Percentiles rank a stretch among this genome's conserved stretches.
Conservation (phyloP, 2,113 vertebrate species). For the Cephalopterus ornatus region DNA sequence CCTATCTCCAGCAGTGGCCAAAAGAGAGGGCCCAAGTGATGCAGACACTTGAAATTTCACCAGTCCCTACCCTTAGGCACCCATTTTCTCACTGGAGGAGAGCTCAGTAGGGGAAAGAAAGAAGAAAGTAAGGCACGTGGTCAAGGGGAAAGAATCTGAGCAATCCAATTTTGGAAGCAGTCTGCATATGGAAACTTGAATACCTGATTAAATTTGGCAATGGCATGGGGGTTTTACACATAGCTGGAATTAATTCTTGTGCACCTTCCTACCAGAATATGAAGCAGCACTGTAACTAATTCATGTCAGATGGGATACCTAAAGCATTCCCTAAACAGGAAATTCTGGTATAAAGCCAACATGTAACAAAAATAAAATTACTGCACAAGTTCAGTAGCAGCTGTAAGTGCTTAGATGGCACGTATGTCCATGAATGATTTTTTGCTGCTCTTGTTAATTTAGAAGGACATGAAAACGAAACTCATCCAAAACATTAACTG, state of each 20-base stretch:
- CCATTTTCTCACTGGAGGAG: not conserved
- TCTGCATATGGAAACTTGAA: not conserved
- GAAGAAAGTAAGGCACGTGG: rapidly evolving
- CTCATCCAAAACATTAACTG: not conserved
- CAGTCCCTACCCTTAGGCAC: not conserved
- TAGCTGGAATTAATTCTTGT: not conserved
- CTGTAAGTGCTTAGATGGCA: not conserved
- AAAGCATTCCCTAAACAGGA: not conserved
- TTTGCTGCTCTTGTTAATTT: not conserved
- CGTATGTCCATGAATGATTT: not conserved
- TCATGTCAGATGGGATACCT: not conserved
- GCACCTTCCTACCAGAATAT: not conserved
- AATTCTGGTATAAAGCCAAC: not conserved
- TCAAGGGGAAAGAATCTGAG: not conserved
- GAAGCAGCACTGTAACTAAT: not conserved
- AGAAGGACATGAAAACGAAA: not conserved
- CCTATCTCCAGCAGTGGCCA: not conserved
- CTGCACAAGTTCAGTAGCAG: not conserved
- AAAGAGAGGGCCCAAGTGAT: not conserved
- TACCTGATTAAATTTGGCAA: not conserved
- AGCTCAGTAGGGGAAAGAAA: not conserved
- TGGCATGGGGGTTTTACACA: not conserved
- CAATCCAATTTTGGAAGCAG: not conserved
- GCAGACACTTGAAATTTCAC: not conserved
- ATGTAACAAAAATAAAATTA: not conserved